Base-by-base conservation (phyloP, 2,888 invertebrate species). In the Euplexia lucipara region DNA sequence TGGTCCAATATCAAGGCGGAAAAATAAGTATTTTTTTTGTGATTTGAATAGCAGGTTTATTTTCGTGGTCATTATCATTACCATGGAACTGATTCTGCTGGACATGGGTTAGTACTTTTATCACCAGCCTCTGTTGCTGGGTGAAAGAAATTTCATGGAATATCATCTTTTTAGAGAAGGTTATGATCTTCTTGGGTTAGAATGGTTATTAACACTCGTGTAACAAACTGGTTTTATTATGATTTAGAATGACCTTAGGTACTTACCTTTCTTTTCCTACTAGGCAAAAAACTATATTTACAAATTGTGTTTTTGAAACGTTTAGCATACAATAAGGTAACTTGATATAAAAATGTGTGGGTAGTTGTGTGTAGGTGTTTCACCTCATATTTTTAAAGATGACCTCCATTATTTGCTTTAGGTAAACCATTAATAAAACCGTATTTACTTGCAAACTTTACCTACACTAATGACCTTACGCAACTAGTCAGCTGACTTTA, bases 1-100 rank as follows among this genome's bases (percentile, higher is more conserved):
- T 70, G 70, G 78, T 72, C 68, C 78, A 75, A 78, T 78, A 72
- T 72, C 68, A 72, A 57, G 57, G 70, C 67, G 72, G 81, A 67
- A 75, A 75, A 70, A 74, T 71, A 70, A 58, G 72, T 70, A 34
- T 61, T 70, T 70, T 65, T 75, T 65, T 75, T 78, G 64, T 77
- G 61, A 56, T 77, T 62, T 75, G 63, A 66, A 70, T 75, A 63
- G 44, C 49, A 52, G 56, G 60, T 56, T 59, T 69, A 73, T 66
- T 78, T 73, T 70, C 66, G 30, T 78, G 48, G 66, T 65, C 68
- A 71, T 81, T 60, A 78, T 75, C 79, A 70, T 81, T 70, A 73
- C 42, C 37, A 32, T 42, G 49, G 20, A n/a, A 45, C 52, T 57
- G 45, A 41, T 37, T 37, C 53, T 54, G 39, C 30, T 70, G 61